Conservation (phyloP, 2,888 invertebrate genomes). For the Sipha maydis region DNA sequence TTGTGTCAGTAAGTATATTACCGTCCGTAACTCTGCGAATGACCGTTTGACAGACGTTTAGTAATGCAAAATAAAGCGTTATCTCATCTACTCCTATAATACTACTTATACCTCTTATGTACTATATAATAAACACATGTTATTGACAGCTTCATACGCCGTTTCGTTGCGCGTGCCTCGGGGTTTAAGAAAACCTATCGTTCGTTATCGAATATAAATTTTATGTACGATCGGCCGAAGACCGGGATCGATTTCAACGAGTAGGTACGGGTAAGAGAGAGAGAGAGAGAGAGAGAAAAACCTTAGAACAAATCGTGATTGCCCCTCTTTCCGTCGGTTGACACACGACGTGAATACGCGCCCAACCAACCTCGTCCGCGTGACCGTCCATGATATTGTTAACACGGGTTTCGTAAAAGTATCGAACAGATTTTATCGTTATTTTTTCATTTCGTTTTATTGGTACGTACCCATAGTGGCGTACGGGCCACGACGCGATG, state of each 20-base stretch:
- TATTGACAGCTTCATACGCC: background rate
- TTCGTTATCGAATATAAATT: background rate
- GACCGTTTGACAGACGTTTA: background rate
- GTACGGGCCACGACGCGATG: background rate
- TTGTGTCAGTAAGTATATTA: background rate
- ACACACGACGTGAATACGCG: constrained; percentile 19
- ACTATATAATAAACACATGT: background rate
- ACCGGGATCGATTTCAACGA: background rate
- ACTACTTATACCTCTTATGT: too few relatives aligned
- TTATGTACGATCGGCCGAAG: background rate
- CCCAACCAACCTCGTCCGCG: constrained; percentile 24
- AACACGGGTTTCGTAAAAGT: background rate
- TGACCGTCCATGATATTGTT: constrained; percentile 6
- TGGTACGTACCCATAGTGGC: too few relatives aligned
- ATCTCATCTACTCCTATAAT: background rate
- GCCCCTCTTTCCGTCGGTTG: background rate
- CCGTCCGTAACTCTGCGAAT: background rate
- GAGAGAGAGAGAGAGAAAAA: background rate
- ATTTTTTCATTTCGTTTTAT: background rate
- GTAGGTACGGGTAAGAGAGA: background rate
- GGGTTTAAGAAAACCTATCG: background rate
- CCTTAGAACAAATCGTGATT: constrained; percentile 18
- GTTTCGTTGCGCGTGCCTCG: background rate
- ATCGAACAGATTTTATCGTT: background rate
- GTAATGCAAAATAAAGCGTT: background rate